Percentiles rank a stretch among this genome's conserved stretches.
Conservation (phyloP, 2,888 invertebrate genomes). For the Petrolisthes manimaculis region DNA sequence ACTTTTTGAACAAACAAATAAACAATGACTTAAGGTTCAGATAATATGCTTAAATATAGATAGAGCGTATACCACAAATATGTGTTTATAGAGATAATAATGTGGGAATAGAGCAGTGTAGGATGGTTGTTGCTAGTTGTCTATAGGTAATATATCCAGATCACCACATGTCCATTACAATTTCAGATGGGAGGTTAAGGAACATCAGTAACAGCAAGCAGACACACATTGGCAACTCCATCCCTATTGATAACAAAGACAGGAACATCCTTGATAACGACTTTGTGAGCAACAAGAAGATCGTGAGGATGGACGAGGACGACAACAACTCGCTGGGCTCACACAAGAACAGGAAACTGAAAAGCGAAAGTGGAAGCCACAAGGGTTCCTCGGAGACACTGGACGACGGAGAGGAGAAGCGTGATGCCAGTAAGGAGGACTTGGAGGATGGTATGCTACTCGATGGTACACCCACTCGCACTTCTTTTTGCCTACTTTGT, state of each 20-base stretch:
- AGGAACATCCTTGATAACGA: slow-evolving; percentile 63
- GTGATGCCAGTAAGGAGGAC: slow-evolving; percentile 91
- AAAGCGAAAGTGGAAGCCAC: slow-evolving; percentile 85
- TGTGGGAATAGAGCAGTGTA: too few species aligned
- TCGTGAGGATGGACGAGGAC: slow-evolving; percentile 60
- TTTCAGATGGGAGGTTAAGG: slow-evolving; percentile 62
- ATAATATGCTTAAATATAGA: too few species aligned
- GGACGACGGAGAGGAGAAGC: slow-evolving; percentile 79
- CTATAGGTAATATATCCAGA: too few species aligned
- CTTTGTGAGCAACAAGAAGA: slow-evolving; percentile 62
- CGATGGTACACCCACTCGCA: slow-evolving; percentile 62
- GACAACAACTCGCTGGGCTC: slow-evolving; percentile 94
- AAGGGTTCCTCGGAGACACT: slow-evolving; percentile 87
- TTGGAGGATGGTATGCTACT: slow-evolving; percentile 73
- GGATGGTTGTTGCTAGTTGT: too few species aligned
- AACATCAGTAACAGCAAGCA: slow-evolving; percentile 58
- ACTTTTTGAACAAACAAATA: too few species aligned
- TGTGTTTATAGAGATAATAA: too few species aligned
- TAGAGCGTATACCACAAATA: too few species aligned
- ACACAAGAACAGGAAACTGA: slow-evolving; percentile 86
- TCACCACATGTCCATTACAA: too few species aligned
- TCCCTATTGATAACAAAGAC: slow-evolving; percentile 61
- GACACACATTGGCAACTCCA: slow-evolving; percentile 60
- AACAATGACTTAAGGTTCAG: too few species aligned
- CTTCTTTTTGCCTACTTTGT: slow-evolving; percentile 31